Conservation (phyloP, 2,797 vertebrate genomes). For the Amblyraja radiata region DNA sequence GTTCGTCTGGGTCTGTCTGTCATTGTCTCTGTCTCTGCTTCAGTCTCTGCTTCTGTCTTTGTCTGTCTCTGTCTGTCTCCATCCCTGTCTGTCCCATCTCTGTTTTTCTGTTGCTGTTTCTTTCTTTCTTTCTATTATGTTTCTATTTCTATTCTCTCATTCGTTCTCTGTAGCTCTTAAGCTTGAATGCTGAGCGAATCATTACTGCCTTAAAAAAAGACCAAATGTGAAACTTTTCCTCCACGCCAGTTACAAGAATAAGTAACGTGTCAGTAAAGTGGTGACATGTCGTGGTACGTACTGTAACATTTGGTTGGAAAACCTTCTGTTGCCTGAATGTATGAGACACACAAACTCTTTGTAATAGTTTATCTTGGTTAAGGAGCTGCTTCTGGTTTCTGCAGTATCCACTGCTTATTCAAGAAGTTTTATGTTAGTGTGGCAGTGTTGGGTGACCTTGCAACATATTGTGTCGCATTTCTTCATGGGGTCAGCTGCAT, state of each 20-base stretch:
- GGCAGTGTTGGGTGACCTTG: background rate
- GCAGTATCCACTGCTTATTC: background rate
- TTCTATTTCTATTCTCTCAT: no score
- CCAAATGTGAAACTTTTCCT: background rate
- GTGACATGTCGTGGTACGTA: background rate
- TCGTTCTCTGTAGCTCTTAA: no score
- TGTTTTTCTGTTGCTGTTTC: no score
- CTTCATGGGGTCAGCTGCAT: background rate
- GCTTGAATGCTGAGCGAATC: background rate
- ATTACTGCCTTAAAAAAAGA: background rate
- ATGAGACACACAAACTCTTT: background rate
- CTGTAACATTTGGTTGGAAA: background rate
- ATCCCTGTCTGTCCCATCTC: no score
- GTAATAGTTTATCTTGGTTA: background rate
- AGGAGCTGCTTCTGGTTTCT: background rate
- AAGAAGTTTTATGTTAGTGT: background rate
- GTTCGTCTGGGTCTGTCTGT: no score
- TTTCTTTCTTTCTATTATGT: background rate
- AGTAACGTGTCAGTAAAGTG: background rate
- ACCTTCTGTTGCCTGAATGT: background rate
- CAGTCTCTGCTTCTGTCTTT: no score
- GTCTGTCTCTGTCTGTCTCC: no score
- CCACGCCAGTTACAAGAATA: background rate
- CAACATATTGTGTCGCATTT: background rate
- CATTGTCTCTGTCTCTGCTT: no score